Conservation (phyloP, 2,113 vertebrate species). For the Siphamia tubifer region DNA sequence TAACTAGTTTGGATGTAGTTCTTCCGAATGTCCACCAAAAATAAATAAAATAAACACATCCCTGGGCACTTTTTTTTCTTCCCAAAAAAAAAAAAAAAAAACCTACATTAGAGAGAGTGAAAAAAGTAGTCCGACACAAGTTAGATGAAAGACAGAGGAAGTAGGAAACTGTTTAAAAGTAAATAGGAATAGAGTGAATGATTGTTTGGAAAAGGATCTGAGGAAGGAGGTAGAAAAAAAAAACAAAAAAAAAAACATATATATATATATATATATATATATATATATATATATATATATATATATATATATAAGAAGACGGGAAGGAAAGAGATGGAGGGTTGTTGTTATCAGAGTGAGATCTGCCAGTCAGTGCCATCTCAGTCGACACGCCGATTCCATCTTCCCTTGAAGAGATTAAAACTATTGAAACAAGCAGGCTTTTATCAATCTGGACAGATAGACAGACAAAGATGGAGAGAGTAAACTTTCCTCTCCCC, state of each 20-base stretch:
- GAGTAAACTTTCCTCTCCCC: conserved; percentile 48
- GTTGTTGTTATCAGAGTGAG: conserved; percentile 54
- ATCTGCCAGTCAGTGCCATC: conserved; percentile 66
- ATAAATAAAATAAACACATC: conserved; percentile 24
- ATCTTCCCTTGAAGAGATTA: conserved; percentile 60
- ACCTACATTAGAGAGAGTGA: conserved; percentile 16
- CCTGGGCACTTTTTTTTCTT: conserved; percentile 6
- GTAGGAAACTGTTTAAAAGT: conserved; percentile 5
- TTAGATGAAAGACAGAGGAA: conserved; percentile 44
- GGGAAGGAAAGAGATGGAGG: conserved; percentile 11
- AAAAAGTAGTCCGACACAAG: background rate
- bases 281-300: no score
- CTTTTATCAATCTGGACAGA: conserved; percentile 17
- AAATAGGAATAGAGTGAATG: conserved; percentile 32
- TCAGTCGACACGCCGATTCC: conserved; percentile 49
- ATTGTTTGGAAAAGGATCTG: background rate
- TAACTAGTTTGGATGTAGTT: conserved; percentile 18
- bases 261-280: no score
- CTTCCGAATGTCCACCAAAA: conserved; percentile 21
- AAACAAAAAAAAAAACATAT: no score
- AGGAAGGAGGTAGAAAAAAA: background rate
- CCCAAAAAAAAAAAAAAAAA: conserved; percentile 32
- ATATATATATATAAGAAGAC: no score
- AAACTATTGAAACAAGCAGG: conserved; percentile 44
- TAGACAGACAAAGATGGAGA: conserved; percentile 24